Percentiles rank a stretch among this genome's conserved stretches.
Conservation (phyloP, 1,140 invertebrate species). For the Hermetia illucens region DNA sequence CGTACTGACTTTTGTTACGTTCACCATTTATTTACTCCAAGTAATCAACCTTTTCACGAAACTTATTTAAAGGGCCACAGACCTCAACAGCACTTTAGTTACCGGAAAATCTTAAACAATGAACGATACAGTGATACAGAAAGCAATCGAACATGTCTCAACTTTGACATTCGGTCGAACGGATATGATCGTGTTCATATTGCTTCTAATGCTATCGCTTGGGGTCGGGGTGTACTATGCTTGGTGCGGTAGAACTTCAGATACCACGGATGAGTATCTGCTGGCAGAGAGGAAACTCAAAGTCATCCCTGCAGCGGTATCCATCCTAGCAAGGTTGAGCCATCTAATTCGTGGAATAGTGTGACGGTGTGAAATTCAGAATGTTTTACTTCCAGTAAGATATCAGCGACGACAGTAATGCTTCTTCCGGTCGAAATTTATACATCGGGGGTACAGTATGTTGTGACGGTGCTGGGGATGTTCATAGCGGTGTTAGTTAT, state of each 20-base stretch:
- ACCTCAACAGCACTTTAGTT: too few species aligned
- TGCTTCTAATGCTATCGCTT: slow-evolving; percentile 44
- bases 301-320: slow-evolving; percentile 48
- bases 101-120: too few species aligned
- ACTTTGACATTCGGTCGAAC: slow-evolving; percentile 35
- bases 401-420: slow-evolving; percentile 65
- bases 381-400: slow-evolving; percentile 40
- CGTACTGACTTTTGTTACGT: too few species aligned
- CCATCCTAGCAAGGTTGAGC: slow-evolving; percentile 42
- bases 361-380: neutral
- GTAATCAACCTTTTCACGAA: too few species aligned
- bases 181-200: slow-evolving; percentile 43
- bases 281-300: slow-evolving; percentile 48
- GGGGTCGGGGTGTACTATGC: slow-evolving; percentile 50
- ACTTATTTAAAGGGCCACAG: too few species aligned
- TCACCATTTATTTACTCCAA: too few species aligned
- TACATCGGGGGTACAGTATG: slow-evolving; percentile 53
- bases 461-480: slow-evolving; percentile 43
- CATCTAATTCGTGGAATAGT: neutral
- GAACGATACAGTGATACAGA: too few species aligned
- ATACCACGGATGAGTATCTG: slow-evolving; percentile 44
- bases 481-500: slow-evolving; percentile 49
- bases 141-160: too few species aligned
- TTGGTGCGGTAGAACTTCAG: slow-evolving; percentile 28
- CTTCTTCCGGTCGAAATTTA: slow-evolving; percentile 72